These are phyloP conservation scores for Aradophagus sp. DNA, from an alignment of 1,140 invertebrate species.

Conservation along the genomic window DNA sequence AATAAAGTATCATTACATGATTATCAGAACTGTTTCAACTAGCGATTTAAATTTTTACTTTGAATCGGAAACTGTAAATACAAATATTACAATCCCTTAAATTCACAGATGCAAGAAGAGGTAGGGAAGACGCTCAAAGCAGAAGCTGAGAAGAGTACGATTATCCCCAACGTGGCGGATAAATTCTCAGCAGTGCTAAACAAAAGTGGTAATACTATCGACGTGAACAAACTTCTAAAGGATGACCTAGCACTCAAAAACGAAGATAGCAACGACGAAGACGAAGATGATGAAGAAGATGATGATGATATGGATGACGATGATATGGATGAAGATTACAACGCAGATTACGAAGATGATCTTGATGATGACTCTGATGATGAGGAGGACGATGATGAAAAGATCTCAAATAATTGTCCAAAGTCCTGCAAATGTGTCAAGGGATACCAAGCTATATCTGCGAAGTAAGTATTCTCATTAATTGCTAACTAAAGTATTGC, in stretches of 20 bases:
- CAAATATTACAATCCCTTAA: too few relatives aligned
- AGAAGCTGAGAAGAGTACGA: constrained; percentile 54
- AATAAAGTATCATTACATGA: too few relatives aligned
- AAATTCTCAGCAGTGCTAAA: constrained; percentile 16
- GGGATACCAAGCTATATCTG: constrained; percentile 72
- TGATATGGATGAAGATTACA: constrained; percentile 61
- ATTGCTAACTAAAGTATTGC: too few relatives aligned
- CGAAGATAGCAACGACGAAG: constrained; percentile 46
- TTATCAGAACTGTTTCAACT: too few relatives aligned
- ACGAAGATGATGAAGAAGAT: constrained; percentile 46
- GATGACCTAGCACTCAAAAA: constrained; percentile 61
- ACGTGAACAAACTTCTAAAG: constrained; percentile 60
- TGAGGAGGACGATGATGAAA: constrained; percentile 62
- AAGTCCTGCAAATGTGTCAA: constrained; percentile 68
- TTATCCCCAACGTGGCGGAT: not conserved
- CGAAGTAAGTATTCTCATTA: constrained; percentile 68
- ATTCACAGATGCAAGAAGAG: constrained; percentile 62
- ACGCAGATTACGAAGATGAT: constrained; percentile 60
- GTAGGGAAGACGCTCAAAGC: constrained; percentile 64
- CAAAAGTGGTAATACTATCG: constrained; percentile 39
- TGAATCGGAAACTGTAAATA: too few relatives aligned
- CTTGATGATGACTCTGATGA: constrained; percentile 62
- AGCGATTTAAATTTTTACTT: too few relatives aligned
- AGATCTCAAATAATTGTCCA: constrained; percentile 63
- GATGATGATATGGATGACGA: constrained; percentile 61